These are phyloP conservation scores for Pristionchus arcanus DNA, from an alignment of 2,888 invertebrate genomes.

Conservation along the genomic window DNA sequence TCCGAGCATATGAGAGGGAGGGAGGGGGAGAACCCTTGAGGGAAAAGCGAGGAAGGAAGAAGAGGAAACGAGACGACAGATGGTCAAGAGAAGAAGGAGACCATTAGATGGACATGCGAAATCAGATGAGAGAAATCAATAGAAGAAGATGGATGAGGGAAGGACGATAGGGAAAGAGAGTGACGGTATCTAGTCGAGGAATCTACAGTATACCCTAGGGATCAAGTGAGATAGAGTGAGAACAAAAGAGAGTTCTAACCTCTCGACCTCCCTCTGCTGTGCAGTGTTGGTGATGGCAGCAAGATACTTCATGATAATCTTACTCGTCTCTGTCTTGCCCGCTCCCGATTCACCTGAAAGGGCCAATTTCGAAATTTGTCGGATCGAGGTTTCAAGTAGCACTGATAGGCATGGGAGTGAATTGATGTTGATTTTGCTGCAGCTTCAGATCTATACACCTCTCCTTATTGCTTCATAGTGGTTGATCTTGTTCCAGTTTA, in stretches of 20 bases:
- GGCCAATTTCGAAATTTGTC: no score
- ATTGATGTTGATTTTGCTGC: not conserved
- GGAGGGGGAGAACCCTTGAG: slow-evolving; percentile 22
- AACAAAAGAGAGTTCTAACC: slow-evolving; percentile 82
- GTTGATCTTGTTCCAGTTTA: not conserved
- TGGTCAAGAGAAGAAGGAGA: slow-evolving; percentile 11
- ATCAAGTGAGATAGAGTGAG: not conserved
- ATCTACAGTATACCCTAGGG: slow-evolving; percentile 1
- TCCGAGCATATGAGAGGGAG: slow-evolving; percentile 44
- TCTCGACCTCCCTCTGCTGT: slow-evolving; percentile 95
- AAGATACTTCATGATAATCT: slow-evolving; percentile 97
- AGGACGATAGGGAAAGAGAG: slow-evolving; percentile 28
- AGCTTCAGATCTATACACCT: not conserved
- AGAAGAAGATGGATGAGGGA: slow-evolving; percentile 25
- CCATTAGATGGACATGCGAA: slow-evolving; percentile 29
- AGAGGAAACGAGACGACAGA: slow-evolving; percentile 43
- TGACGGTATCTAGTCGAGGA: not conserved
- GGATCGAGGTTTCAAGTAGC: not conserved
- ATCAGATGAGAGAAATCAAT: slow-evolving; percentile 29
- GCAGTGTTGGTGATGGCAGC: slow-evolving; percentile 95
- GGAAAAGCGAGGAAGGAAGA: slow-evolving; percentile 18
- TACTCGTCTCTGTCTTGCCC: slow-evolving; percentile 98
- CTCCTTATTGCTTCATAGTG: not conserved
- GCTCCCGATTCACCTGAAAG: slow-evolving; percentile 90
- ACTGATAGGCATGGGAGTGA: not conserved